phyloP scores from a whole-genome alignment of 2,888 invertebrate genomes.

The Cryptocheilus praepositus region DNA sequence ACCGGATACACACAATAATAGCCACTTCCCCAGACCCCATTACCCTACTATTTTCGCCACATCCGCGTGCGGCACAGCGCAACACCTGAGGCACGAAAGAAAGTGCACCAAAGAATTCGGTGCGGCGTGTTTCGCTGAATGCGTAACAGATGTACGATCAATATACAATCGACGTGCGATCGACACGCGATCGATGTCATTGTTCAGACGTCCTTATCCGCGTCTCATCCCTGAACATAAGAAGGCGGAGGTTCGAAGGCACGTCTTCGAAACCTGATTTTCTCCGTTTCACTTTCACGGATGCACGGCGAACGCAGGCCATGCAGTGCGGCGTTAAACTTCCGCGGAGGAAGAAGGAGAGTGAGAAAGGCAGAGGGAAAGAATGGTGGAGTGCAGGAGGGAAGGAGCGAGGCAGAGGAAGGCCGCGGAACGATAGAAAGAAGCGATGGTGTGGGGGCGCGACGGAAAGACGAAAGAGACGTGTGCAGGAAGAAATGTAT shows the following conservation, averaged over 20 bases:
- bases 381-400: constrained; percentile 3
- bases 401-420: constrained; percentile 17
- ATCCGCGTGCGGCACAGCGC: background rate
- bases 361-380: constrained; percentile 18
- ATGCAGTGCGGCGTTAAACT: constrained; percentile 47
- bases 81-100: too few species aligned
- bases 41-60: background rate
- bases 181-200: constrained; percentile 4
- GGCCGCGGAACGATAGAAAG: background rate
- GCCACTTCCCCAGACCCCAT: background rate
- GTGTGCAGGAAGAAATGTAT: too few species aligned
- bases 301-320: constrained; percentile 52
- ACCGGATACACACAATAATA: too few species aligned
- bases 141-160: too few species aligned
- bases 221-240: background rate
- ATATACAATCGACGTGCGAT: background rate
- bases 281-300: constrained; percentile 62
- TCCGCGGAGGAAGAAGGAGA: constrained; percentile 41
- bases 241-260: constrained; percentile 47
- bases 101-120: background rate
- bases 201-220: constrained; percentile 9
- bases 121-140: background rate
- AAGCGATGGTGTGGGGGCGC: background rate
- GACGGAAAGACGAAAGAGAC: constrained; percentile 8
- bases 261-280: constrained; percentile 62